phyloP scores from a whole-genome alignment of 2,888 invertebrate species.

The Nipponacmea schrenckii region DNA sequence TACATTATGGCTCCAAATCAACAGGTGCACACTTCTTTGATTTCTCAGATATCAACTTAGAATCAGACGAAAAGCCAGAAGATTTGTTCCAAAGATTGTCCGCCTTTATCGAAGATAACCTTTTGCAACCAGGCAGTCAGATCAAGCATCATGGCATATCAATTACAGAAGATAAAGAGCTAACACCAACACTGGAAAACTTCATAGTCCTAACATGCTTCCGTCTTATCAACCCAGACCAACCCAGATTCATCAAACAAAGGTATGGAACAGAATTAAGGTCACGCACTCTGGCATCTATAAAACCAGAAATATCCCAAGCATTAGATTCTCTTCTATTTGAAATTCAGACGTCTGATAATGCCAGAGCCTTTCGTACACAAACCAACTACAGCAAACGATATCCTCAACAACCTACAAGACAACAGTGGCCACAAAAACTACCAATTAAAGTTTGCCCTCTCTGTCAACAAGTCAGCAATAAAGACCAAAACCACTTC shows the following conservation, averaged over 20 bases:
- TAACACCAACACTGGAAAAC: conserved; percentile 14
- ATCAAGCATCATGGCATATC: conserved; percentile 14
- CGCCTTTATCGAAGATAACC: conserved; percentile 17
- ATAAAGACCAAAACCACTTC: conserved; percentile 19
- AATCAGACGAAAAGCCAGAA: conserved; percentile 17
- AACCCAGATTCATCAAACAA: conserved; percentile 36
- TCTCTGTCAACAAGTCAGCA: conserved; percentile 27
- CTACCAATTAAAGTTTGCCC: conserved; percentile 23
- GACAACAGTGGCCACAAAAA: not conserved
- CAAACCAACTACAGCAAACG: conserved; percentile 2
- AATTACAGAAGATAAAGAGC: conserved; percentile 16
- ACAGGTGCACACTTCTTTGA: conserved; percentile 16
- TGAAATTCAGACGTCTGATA: conserved; percentile 26
- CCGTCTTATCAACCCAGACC: conserved; percentile 13
- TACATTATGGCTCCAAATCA: conserved; percentile 26
- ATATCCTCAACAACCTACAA: not conserved
- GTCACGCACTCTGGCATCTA: conserved; percentile 30
- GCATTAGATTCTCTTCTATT: no score
- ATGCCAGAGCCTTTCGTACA: conserved; percentile 25
- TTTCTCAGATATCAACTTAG: conserved; percentile 10
- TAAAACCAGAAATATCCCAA: no score
- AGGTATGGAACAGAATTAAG: conserved; percentile 34
- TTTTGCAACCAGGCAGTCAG: not conserved
- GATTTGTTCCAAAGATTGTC: conserved; percentile 12
- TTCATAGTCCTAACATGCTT: conserved; percentile 12